Evolutionary conservation across 2,797 vertebrate genomes (phyloP).

Genomic region (Sphaeramia orbicularis): DNA sequence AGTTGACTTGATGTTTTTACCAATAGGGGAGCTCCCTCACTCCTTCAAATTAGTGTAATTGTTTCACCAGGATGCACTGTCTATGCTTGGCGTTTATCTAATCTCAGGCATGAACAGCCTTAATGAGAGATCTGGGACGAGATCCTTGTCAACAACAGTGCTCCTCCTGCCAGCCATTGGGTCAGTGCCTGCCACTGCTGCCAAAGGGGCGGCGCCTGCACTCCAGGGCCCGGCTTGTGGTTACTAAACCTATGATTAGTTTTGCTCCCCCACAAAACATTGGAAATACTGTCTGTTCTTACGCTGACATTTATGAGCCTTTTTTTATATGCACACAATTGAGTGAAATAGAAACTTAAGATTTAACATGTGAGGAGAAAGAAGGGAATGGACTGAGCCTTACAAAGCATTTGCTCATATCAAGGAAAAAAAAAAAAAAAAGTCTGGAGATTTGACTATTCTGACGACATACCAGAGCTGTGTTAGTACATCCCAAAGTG

Average conservation of each 20-base stretch:
- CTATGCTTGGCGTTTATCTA: slow-evolving; percentile 60
- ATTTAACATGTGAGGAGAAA: slow-evolving; percentile 33
- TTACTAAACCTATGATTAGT: slow-evolving; percentile 73
- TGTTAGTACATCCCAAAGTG: slow-evolving; percentile 39
- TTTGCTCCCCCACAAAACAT: slow-evolving; percentile 70
- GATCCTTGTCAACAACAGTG: slow-evolving; percentile 73
- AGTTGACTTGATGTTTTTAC: slow-evolving; percentile 38
- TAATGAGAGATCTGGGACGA: slow-evolving; percentile 79
- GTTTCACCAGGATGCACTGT: slow-evolving; percentile 51
- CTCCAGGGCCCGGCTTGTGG: slow-evolving; percentile 63
- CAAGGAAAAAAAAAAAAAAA: neutral
- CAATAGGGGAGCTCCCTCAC: slow-evolving; percentile 63
- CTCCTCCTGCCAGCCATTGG: slow-evolving; percentile 69
- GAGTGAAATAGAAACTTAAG: slow-evolving; percentile 26
- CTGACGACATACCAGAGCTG: slow-evolving; percentile 29
- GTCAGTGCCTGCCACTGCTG: slow-evolving; percentile 63
- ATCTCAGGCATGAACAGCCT: slow-evolving; percentile 71
- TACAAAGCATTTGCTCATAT: slow-evolving; percentile 27
- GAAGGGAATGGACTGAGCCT: slow-evolving; percentile 9
- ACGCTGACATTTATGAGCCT: slow-evolving; percentile 46
- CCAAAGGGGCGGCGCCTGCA: slow-evolving; percentile 70
- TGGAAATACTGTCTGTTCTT: slow-evolving; percentile 49
- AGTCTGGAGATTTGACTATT: slow-evolving; percentile 25
- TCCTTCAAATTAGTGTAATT: slow-evolving; percentile 36
- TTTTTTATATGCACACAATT: slow-evolving; percentile 38